Conservation (phyloP, 2,113 vertebrate genomes). For the Gymnarchus niloticus region DNA sequence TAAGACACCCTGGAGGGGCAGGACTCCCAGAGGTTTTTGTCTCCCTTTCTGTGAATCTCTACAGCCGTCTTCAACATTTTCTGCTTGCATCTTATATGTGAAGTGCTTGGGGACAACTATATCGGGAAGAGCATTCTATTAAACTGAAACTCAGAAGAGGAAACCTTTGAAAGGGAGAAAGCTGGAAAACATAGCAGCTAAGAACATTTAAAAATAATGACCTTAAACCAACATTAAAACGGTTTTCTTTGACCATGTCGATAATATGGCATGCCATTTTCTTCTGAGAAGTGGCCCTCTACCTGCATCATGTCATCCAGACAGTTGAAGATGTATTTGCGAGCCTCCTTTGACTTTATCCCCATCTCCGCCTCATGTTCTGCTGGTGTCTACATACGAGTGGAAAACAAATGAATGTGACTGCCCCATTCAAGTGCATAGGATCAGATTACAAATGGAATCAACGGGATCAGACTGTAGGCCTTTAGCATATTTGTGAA, state of each 20-base stretch:
- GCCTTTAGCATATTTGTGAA: background rate
- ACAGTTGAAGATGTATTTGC: slow-evolving; percentile 98
- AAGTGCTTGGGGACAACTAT: too few species aligned
- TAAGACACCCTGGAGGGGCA: too few species aligned
- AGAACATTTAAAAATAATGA: background rate
- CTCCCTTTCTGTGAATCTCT: too few species aligned
- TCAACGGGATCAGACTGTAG: background rate
- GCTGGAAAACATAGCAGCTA: too few species aligned
- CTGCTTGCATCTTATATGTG: too few species aligned
- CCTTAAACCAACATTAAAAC: background rate
- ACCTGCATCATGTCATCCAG: slow-evolving; percentile 99
- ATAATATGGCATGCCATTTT: too few species aligned
- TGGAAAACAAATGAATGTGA: background rate
- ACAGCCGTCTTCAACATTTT: too few species aligned
- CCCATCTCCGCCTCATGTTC: slow-evolving; percentile 95
- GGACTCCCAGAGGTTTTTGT: too few species aligned
- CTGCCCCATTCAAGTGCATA: background rate
- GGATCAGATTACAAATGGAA: background rate
- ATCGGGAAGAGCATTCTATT: too few species aligned
- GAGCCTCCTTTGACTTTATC: slow-evolving; percentile 95
- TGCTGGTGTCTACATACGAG: slow-evolving; percentile 72
- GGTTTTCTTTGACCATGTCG: background rate
- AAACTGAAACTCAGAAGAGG: too few species aligned
- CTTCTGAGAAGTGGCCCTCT: slow-evolving; percentile 7
- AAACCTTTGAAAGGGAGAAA: too few species aligned